These are phyloP conservation scores for Xyrauchen texanus DNA, from an alignment of 2,113 vertebrate genomes.

Conservation along the genomic window DNA sequence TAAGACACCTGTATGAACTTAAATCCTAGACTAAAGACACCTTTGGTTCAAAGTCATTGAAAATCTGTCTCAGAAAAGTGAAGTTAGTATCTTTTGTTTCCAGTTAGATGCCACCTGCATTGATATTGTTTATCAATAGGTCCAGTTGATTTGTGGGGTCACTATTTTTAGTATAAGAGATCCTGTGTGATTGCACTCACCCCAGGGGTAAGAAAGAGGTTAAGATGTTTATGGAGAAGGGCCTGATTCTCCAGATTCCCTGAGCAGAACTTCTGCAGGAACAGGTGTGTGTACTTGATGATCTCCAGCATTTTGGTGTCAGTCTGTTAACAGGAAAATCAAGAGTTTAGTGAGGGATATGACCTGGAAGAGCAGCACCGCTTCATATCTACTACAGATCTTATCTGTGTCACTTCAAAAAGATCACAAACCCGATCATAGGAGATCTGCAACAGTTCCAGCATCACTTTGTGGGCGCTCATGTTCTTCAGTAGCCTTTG, in stretches of 20 bases:
- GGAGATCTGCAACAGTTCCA: conserved; percentile 94
- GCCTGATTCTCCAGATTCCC: conserved; percentile 95
- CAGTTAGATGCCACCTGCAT: too few relatives aligned
- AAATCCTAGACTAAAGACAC: too few relatives aligned
- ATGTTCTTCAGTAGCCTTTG: conserved; percentile 95
- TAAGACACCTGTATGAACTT: too few relatives aligned
- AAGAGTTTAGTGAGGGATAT: not conserved
- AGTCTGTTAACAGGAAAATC: conserved; percentile 66
- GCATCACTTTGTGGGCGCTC: conserved; percentile 97
- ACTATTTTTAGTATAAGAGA: not conserved
- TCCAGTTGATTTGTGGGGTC: too few relatives aligned
- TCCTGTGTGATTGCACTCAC: conserved; percentile 69
- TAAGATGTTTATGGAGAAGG: conserved; percentile 92
- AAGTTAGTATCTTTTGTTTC: too few relatives aligned
- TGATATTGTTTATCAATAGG: too few relatives aligned
- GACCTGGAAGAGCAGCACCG: not conserved
- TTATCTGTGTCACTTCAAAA: not conserved
- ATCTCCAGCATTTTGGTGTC: conserved; percentile 97
- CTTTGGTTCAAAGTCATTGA: too few relatives aligned
- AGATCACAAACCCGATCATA: conserved; percentile 86
- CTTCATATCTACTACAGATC: not conserved
- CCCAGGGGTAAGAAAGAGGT: conserved; percentile 91
- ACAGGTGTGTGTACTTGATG: conserved; percentile 90
- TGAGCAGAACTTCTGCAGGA: conserved; percentile 95
- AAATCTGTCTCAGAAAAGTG: too few relatives aligned